These are phyloP conservation scores for Pygocentrus nattereri DNA, from an alignment of 2,797 vertebrate genomes.

Conservation along the genomic window DNA sequence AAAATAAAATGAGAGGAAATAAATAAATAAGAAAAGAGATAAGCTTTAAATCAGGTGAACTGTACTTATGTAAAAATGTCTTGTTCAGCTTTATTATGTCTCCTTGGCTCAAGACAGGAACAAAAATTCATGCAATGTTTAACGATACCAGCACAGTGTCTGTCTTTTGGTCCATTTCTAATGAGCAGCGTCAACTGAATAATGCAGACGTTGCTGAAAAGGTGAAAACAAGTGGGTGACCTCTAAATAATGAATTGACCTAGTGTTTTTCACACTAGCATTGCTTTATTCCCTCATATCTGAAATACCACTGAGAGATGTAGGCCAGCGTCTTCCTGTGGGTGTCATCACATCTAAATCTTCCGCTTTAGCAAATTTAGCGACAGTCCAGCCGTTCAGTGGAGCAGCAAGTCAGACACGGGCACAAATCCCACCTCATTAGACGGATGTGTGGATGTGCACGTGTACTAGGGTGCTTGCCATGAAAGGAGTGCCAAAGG, in stretches of 20 bases:
- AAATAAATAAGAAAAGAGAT: no score
- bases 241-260: conserved; percentile 40
- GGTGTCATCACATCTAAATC: conserved; percentile 3
- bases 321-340: conserved; percentile 2
- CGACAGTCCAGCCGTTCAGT: not conserved
- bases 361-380: not conserved
- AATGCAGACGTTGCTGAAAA: conserved; percentile 28
- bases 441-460: not conserved
- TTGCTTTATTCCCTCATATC: not conserved
- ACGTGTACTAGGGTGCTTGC: not conserved
- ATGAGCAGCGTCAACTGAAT: conserved; percentile 15
- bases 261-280: not conserved
- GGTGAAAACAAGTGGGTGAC: conserved; percentile 24
- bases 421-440: not conserved
- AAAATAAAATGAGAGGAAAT: no score
- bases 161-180: conserved; percentile 12
- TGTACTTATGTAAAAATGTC: not conserved
- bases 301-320: not conserved
- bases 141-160: conserved; percentile 2
- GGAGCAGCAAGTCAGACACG: not conserved
- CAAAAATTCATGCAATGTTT: conserved; percentile 12
- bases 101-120: not conserved
- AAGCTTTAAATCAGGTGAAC: not conserved
- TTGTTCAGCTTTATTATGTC: not conserved
- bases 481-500: not conserved